These are phyloP conservation scores for Notarius lentiginosus DNA, from an alignment of 2,113 vertebrate species.

Conservation along the genomic window DNA sequence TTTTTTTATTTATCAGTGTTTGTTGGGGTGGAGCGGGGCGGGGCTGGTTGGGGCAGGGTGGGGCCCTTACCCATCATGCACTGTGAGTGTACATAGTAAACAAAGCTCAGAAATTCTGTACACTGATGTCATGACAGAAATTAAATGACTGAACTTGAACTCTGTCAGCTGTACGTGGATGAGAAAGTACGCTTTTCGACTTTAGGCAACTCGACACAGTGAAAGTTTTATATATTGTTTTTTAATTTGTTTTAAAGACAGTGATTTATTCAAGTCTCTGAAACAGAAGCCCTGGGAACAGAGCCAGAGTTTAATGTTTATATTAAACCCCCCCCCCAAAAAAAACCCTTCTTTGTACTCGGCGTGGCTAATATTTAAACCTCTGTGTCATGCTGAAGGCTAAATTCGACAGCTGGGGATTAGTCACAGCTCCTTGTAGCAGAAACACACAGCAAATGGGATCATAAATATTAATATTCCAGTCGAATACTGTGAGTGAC, in stretches of 20 bases:
- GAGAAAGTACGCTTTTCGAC: background rate
- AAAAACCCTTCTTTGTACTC: background rate
- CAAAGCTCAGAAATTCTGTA: background rate
- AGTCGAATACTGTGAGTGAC: background rate
- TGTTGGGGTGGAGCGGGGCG: no score
- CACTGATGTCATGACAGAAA: background rate
- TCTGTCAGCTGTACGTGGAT: background rate
- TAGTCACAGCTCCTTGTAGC: conserved; percentile 6
- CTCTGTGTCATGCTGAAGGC: background rate
- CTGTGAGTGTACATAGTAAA: background rate
- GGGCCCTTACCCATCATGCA: background rate
- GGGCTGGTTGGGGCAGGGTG: no score
- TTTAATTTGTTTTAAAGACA: background rate
- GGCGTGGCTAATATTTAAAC: conserved; percentile 4
- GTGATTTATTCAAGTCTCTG: background rate
- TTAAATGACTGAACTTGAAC: background rate
- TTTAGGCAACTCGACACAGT: background rate
- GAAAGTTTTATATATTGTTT: background rate
- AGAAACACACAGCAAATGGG: background rate
- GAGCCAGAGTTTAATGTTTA: conserved; percentile 12
- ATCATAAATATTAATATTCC: conserved; percentile 5
- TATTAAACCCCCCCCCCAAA: background rate
- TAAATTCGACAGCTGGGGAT: conserved; percentile 10
- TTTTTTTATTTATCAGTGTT: no score
- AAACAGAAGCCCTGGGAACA: background rate